Base-by-base conservation (phyloP, 2,888 invertebrate genomes). In the Andrena hattorfiana region DNA sequence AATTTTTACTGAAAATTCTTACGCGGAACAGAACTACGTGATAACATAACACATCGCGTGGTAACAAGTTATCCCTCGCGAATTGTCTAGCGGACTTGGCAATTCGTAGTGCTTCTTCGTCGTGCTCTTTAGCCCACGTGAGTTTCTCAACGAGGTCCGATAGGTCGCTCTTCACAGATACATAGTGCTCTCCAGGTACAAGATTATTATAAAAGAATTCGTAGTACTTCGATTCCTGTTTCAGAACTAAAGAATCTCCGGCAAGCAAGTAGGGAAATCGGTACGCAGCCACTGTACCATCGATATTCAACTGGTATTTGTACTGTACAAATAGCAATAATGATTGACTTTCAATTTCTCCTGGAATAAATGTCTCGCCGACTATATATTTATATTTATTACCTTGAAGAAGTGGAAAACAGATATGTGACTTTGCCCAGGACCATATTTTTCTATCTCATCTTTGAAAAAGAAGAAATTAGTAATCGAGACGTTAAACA, bases 211-310 rank as follows among this genome's bases (percentile, higher is more conserved):
- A 99, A 94, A 99, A 99, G 95, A 98, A 97, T 95, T 99, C 99
- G 93, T 98, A 98, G 94, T 98, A 99, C n/a, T 96, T 96, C 0
- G 99, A 99, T 32, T 97, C 96, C 94, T 99, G 99, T 94, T 99
- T 99, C 16, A 99, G 95, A 16, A 99, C 96, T 80, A 98, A 94
- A 0, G 98, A 97, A 90, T 98, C 97, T 1, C 99, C 99, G 62
- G 96, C 97, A 83, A 99, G 94, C 26, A 99, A 95, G 93, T 98
- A 99, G 0, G 99, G 99, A 86, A 99, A 95, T 83, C 99, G 95
- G 94, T 99, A 99, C 0, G 99, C 98, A 26, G 99, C 99, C 20
- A 99, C 99, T 54, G 99, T 98, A 20, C 99, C 99, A 95, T 99
- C 99, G 74, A 99, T 95, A 91, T 97, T 98, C 42, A 99, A 94